Evolutionary conservation across 2,113 vertebrate species (phyloP).

Genomic region (Prunella fulvescens): DNA sequence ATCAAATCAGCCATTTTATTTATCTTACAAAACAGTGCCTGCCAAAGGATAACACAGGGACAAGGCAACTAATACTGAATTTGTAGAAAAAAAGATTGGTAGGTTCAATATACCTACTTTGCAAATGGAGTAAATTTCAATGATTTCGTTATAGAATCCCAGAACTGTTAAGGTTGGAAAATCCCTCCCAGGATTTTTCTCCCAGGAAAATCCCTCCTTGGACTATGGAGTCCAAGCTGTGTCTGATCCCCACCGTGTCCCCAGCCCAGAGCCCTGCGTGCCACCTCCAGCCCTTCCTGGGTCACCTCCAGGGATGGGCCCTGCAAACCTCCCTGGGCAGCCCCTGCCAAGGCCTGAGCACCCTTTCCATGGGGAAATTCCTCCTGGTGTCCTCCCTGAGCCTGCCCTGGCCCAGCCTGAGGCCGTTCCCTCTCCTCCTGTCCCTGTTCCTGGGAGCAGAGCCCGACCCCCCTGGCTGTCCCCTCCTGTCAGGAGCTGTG

Average conservation of each 20-base stretch:
- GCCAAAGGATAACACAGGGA: rapidly evolving
- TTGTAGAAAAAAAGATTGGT: not conserved
- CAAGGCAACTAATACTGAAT: not conserved
- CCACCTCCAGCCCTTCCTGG: rapidly evolving
- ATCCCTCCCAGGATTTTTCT: not conserved
- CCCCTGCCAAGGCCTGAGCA: not conserved
- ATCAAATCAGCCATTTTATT: not conserved
- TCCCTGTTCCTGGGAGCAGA: not conserved
- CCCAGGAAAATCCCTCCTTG: not conserved
- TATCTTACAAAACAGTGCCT: not conserved
- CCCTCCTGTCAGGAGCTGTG: not conserved
- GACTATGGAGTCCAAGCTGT: rapidly evolving
- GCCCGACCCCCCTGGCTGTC: not conserved
- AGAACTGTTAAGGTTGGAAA: not conserved
- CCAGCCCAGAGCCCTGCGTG: not conserved
- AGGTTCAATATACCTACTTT: not conserved
- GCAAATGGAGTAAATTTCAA: not conserved
- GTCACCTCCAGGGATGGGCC: not conserved
- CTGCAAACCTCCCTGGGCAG: not conserved
- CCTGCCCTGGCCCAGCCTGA: not conserved
- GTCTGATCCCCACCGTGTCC: rapidly evolving
- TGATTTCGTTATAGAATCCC: not conserved
- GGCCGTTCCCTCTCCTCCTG: not conserved
- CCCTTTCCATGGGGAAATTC: not conserved
- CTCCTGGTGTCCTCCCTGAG: rapidly evolving